Evolutionary conservation across 2,113 vertebrate species (phyloP), one percentile per base, ranked within the genome.

Genomic region (Australoheros scitulus): DNA sequence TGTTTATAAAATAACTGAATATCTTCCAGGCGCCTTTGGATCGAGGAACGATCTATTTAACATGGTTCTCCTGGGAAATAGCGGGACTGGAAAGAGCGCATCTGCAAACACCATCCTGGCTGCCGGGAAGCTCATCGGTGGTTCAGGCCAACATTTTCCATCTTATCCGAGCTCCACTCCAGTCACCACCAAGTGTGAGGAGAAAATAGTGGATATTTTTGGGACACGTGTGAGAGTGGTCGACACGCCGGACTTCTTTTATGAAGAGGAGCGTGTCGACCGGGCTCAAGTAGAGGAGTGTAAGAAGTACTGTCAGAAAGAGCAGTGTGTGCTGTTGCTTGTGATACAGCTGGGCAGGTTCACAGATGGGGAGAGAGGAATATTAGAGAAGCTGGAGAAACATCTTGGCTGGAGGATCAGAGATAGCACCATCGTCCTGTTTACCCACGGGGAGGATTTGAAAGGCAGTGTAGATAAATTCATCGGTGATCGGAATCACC

Each of bases 81-180:
- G 41, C 1, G 43, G 65, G 26, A 70, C 65, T 6, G 65, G 65
- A 70, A 70, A 70, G 24, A 70, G 43, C 11, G 80, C 88, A 13
- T 80, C 83, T 55, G 88, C 41, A 59, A 91, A 88, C 63, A 86
- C 88, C 68, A 84, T 91, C 58, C 32, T 91, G 26, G 5, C 15
- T 17, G 61, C 61, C 13, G 52, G 22, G 7, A 32, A 20, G 10
- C 4, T 59, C 8, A 0, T 34, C 0, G 1, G 2, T 1, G 4
- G 34, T 10, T 1, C 50, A 61, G 20, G 1, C 1, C 5, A 68
- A 1, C 15, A 6, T 7, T 91, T 91, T 26, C 2, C 0, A 26
- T 86, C 90, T n/a, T 5, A 26, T 41, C 1, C 85, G 1, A 85
- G 26, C 63, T 88, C 90, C 11, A 0, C 77, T 17, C 86, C 79